These are phyloP conservation scores for Leucoptera coffeella DNA, from an alignment of 2,888 invertebrate species.

Conservation along the genomic window DNA sequence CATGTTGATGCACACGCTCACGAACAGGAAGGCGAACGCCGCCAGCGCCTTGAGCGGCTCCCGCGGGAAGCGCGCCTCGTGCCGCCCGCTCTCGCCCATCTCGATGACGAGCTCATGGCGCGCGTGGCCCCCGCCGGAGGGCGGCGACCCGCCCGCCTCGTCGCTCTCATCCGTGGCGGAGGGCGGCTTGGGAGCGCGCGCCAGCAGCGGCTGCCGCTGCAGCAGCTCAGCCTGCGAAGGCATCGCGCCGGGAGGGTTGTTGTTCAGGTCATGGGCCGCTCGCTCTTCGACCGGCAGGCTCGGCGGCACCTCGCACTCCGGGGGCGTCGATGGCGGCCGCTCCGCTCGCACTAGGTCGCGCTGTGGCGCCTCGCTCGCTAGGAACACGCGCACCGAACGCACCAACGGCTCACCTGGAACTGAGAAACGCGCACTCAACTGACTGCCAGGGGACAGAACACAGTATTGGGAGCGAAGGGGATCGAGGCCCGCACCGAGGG, in stretches of 20 bases:
- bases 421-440: no score
- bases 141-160: constrained; percentile 33
- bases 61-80: constrained; percentile 76
- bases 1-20: constrained; percentile 46
- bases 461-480: no score
- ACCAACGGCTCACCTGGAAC: constrained; percentile 43
- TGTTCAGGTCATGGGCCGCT: constrained; percentile 47
- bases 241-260: constrained; percentile 35
- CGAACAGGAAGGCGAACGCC: constrained; percentile 38
- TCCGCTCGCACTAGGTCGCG: constrained; percentile 18
- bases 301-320: constrained; percentile 37
- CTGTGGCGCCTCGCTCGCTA: constrained; percentile 30
- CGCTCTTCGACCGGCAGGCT: constrained; percentile 33
- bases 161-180: constrained; percentile 39
- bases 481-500: constrained; percentile 33
- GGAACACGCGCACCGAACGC: constrained; percentile 40
- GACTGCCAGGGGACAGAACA: no score
- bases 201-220: constrained; percentile 46
- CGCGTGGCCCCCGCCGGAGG: constrained; percentile 21
- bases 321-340: constrained; percentile 13
- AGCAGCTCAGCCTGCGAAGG: constrained; percentile 44
- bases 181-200: constrained; percentile 28
- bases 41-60: constrained; percentile 75
- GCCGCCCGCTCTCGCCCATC: constrained; percentile 55
- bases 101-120: constrained; percentile 38